Conservation (phyloP, 2,888 invertebrate genomes). For the Pyrrhia umbra region DNA sequence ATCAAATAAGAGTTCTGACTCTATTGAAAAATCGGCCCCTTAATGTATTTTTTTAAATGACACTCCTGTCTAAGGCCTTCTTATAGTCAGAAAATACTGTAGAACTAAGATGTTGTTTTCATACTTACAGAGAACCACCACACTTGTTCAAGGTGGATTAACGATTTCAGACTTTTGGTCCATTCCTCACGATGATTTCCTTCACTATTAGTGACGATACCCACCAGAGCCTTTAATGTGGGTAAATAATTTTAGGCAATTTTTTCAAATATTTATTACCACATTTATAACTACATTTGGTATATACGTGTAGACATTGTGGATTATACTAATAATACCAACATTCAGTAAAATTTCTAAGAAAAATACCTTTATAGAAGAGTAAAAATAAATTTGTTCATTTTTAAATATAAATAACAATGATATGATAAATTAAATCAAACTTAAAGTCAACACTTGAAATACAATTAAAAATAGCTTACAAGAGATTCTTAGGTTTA, state of each 20-base stretch:
- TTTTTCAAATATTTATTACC: conserved; percentile 26
- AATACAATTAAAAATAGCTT: conserved; percentile 54
- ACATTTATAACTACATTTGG: conserved; percentile 11
- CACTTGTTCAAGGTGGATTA: too few relatives aligned
- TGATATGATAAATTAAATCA: conserved; percentile 46
- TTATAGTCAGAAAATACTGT: too few relatives aligned
- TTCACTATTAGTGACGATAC: too few relatives aligned
- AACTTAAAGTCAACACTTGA: conserved; percentile 41
- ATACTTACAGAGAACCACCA: too few relatives aligned
- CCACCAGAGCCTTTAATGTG: too few relatives aligned
- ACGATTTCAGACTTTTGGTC: too few relatives aligned
- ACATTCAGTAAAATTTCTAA: conserved; percentile 54
- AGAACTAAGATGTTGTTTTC: too few relatives aligned
- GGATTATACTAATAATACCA: conserved; percentile 26
- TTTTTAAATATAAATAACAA: conserved; percentile 40
- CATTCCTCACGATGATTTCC: too few relatives aligned
- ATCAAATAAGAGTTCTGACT: too few relatives aligned
- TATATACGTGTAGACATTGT: conserved; percentile 30
- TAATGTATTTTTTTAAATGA: too few relatives aligned
- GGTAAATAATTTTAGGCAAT: background rate
- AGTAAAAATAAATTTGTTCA: conserved; percentile 48
- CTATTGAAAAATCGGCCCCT: too few relatives aligned
- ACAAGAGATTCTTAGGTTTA: conserved; percentile 41
- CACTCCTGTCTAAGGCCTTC: too few relatives aligned
- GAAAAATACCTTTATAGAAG: conserved; percentile 55